phyloP scores from a whole-genome alignment of 2,113 vertebrate species.

The Acanthochromis polyacanthus region DNA sequence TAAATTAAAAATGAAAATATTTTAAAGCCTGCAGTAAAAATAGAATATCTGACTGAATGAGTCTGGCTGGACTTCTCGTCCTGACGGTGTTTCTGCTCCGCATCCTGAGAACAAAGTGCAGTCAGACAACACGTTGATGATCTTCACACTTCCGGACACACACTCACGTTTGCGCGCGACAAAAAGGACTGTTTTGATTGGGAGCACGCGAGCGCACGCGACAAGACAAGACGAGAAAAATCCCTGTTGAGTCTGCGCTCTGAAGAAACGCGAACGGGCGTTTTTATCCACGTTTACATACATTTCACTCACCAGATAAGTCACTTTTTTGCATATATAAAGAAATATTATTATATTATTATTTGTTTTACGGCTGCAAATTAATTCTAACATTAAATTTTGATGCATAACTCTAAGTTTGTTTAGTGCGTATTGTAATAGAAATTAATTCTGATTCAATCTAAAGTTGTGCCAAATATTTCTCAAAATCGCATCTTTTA shows the following conservation, averaged over 20 bases:
- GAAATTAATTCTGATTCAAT: background rate
- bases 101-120: conserved; percentile 32
- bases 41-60: too few species aligned
- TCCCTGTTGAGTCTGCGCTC: conserved; percentile 49
- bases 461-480: background rate
- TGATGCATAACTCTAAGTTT: too few species aligned
- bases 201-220: conserved; percentile 71
- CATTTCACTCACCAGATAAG: background rate
- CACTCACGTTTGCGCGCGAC: conserved; percentile 48
- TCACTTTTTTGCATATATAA: background rate
- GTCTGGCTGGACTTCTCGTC: background rate
- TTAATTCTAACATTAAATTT: background rate
- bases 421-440: background rate
- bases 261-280: background rate
- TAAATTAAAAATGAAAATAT: too few species aligned
- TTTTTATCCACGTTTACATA: background rate
- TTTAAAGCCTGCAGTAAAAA: background rate
- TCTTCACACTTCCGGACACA: conserved; percentile 65
- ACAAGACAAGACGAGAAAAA: conserved; percentile 50
- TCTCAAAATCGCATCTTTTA: background rate
- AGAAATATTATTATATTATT: background rate
- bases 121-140: conserved; percentile 49
- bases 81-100: background rate
- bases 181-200: conserved; percentile 35
- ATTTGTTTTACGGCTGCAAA: background rate